phyloP scores from a whole-genome alignment of 2,113 vertebrate genomes.

The Ammospiza caudacuta region DNA sequence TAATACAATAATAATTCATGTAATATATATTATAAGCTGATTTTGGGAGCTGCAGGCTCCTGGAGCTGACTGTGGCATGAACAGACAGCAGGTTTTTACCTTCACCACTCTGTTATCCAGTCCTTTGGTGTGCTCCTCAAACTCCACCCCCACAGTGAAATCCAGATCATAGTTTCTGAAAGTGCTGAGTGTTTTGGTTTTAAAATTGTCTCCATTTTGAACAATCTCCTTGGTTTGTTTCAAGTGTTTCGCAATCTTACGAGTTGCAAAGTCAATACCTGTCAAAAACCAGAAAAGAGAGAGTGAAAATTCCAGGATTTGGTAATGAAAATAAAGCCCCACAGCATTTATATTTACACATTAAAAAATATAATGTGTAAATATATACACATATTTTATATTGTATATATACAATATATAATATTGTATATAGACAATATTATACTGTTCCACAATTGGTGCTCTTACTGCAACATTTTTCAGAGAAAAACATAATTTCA shows the following conservation, averaged over 20 bases:
- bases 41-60: neutral
- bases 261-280: constrained; percentile 96
- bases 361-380: neutral
- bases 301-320: neutral
- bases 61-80: neutral
- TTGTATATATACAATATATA: no score
- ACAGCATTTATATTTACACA: neutral
- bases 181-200: constrained; percentile 91
- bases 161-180: constrained; percentile 92
- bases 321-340: neutral
- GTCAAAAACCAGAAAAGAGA: constrained; percentile 29
- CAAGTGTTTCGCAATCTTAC: constrained; percentile 89
- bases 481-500: neutral
- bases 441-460: neutral
- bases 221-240: constrained; percentile 89
- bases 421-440: no score
- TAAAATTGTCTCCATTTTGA: constrained; percentile 89
- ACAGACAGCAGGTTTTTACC: constrained; percentile 66
- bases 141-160: constrained; percentile 89
- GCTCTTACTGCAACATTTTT: neutral
- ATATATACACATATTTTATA: no score
- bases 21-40: neutral
- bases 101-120: constrained; percentile 86
- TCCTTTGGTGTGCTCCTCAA: constrained; percentile 90
- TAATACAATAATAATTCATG: no score